Conservation (phyloP, 2,797 vertebrate genomes). For the Menidia menidia region DNA sequence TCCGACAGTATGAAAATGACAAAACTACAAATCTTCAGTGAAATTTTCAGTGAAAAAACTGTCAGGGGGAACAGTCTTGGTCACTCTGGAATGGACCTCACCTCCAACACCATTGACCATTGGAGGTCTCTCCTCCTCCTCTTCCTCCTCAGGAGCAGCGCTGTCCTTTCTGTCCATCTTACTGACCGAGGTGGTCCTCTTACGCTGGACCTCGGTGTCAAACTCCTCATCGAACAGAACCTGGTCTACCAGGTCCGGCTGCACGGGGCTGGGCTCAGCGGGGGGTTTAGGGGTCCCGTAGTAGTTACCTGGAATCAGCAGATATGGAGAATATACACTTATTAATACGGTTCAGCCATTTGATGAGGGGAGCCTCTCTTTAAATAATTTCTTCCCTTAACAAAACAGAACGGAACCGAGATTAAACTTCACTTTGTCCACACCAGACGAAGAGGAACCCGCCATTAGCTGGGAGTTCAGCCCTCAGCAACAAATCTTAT, state of each 20-base stretch:
- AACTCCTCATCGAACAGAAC: constrained; percentile 97
- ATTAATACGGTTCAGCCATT: neutral
- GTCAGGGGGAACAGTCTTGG: too few species aligned
- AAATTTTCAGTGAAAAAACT: too few species aligned
- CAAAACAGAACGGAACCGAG: neutral
- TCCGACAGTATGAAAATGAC: too few species aligned
- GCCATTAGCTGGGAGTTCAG: constrained; percentile 5
- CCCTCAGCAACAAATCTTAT: constrained; percentile 32
- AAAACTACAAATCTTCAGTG: too few species aligned
- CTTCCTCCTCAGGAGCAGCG: constrained; percentile 94
- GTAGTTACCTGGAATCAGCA: constrained; percentile 88
- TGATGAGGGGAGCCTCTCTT: neutral
- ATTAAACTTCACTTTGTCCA: constrained; percentile 7
- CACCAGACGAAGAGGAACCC: constrained; percentile 9
- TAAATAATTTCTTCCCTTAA: too few species aligned
- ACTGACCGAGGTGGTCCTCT: constrained; percentile 96
- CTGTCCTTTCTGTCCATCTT: constrained; percentile 98
- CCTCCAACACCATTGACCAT: constrained; percentile 87
- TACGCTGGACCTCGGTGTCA: constrained; percentile 93
- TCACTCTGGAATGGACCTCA: constrained; percentile 65
- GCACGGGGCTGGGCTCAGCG: constrained; percentile 95
- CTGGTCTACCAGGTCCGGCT: constrained; percentile 96
- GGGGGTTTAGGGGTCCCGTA: constrained; percentile 98
- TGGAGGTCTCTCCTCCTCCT: constrained; percentile 90
- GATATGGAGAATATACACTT: neutral